Evolutionary conservation across 2,888 invertebrate genomes (phyloP).

Genomic region (Thecophora atra): DNA sequence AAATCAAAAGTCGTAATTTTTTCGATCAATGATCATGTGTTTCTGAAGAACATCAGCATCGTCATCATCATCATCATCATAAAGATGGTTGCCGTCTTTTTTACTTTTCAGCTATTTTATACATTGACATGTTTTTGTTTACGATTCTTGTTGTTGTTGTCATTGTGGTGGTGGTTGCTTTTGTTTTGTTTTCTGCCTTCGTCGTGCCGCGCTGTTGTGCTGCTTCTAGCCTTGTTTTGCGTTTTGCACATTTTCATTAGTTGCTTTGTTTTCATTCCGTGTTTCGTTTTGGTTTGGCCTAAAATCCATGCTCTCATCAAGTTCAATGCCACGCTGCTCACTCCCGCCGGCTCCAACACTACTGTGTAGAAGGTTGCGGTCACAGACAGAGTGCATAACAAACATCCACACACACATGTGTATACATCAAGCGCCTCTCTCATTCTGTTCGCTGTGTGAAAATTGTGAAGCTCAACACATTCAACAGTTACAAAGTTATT

Average conservation of each 20-base stretch:
- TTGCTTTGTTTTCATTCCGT: constrained; percentile 58
- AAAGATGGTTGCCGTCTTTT: no score
- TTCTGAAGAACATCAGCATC: no score
- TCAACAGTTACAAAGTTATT: background rate
- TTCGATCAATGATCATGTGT: no score
- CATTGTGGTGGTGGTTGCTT: background rate
- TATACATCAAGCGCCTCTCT: background rate
- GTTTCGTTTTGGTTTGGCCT: constrained; percentile 50
- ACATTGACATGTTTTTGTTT: constrained; percentile 33
- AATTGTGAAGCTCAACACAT: background rate
- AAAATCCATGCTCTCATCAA: constrained; percentile 50
- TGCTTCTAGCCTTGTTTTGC: constrained; percentile 12
- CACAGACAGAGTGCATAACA: no score
- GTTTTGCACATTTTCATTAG: constrained; percentile 55
- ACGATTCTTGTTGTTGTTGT: constrained; percentile 14
- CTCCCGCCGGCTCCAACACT: no score
- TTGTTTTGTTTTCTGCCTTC: background rate
- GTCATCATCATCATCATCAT: no score
- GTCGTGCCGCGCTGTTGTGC: no score
- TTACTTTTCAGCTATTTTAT: no score
- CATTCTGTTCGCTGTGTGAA: background rate
- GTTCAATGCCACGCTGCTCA: constrained; percentile 51
- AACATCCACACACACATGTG: background rate
- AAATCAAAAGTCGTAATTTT: no score
- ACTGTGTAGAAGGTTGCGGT: no score